Evolutionary conservation across 2,113 vertebrate species (phyloP).

Genomic region (Chaenocephalus aceratus): DNA sequence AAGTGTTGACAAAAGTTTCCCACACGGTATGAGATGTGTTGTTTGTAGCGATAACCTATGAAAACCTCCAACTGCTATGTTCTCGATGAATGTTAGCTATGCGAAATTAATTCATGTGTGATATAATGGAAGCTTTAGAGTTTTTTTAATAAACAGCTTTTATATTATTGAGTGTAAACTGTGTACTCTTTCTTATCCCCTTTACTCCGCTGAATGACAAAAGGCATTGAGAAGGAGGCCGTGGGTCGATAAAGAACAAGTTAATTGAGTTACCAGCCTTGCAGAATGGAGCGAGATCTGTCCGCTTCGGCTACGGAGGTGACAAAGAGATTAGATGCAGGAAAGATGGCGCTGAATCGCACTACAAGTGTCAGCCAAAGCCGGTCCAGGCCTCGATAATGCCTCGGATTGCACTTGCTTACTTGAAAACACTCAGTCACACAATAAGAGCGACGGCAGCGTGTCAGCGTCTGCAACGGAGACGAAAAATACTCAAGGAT

Average conservation of each 20-base stretch:
- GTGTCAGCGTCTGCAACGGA: constrained; percentile 1
- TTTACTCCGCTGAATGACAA: constrained; percentile 18
- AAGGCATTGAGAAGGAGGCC: constrained; percentile 7
- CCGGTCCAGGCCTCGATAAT: constrained; percentile 8
- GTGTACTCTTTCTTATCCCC: background rate
- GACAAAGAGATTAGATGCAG: constrained; percentile 52
- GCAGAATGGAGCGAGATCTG: constrained; percentile 24
- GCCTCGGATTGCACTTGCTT: constrained; percentile 14
- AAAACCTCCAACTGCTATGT: constrained; percentile 12
- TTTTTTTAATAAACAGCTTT: background rate
- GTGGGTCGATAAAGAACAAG: constrained; percentile 28
- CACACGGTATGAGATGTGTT: constrained; percentile 16
- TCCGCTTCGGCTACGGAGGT: constrained; percentile 6
- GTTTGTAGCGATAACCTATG: constrained; percentile 20
- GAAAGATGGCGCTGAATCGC: constrained; percentile 33
- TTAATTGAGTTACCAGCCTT: constrained; percentile 43
- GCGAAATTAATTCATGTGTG: constrained; percentile 27
- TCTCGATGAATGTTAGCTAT: background rate
- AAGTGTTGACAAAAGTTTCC: constrained; percentile 16
- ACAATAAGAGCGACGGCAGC: constrained; percentile 1
- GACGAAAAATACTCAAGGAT: background rate
- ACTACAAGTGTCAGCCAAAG: constrained; percentile 48
- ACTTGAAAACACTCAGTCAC: constrained; percentile 24
- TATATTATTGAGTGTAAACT: background rate
- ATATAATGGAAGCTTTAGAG: background rate